A percentile compares a stretch with the other conserved stretches of the same genome.
Evolutionary conservation across 2,113 vertebrate genomes (phyloP).

Genomic region (Bucco capensis): DNA sequence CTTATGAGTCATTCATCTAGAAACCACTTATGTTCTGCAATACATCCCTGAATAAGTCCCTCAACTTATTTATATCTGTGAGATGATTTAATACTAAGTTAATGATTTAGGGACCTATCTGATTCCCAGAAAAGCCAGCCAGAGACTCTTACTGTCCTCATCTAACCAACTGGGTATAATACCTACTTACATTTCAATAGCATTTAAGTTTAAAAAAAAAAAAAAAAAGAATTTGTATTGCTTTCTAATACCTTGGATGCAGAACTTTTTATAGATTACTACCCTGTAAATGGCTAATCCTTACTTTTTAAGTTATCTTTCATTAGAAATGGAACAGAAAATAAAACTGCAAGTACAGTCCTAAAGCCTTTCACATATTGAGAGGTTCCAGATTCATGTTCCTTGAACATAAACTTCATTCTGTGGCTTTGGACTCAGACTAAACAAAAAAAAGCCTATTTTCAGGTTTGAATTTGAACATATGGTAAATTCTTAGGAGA

Average conservation of each 20-base stretch:
- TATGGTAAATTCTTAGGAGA: conserved; percentile 26
- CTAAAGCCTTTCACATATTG: neutral
- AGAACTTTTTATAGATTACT: conserved; percentile 33
- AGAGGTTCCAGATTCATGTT: conserved; percentile 21
- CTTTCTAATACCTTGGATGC: conserved; percentile 42
- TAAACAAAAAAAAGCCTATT: conserved; percentile 17
- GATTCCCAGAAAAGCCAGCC: conserved; percentile 43
- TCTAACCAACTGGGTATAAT: conserved; percentile 30
- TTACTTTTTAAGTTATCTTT: conserved; percentile 24
- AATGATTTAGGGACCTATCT: conserved; percentile 61
- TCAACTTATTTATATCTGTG: conserved; percentile 55
- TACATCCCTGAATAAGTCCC: conserved; percentile 31
- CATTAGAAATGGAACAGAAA: conserved; percentile 16
- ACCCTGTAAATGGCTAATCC: neutral
- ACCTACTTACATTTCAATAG: conserved; percentile 32
- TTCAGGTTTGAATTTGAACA: conserved; percentile 3
- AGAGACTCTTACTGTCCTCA: conserved; percentile 3
- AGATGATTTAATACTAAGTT: conserved; percentile 49
- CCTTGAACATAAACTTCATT: neutral
- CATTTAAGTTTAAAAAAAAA: conserved; percentile 44
- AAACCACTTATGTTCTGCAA: conserved; percentile 36
- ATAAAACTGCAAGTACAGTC: neutral
- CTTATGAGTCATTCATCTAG: conserved; percentile 51
- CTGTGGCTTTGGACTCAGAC: conserved; percentile 12
- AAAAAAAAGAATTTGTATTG: conserved; percentile 57